Evolutionary conservation across 1,140 invertebrate species (phyloP).

Genomic region (Periplaneta americana): DNA sequence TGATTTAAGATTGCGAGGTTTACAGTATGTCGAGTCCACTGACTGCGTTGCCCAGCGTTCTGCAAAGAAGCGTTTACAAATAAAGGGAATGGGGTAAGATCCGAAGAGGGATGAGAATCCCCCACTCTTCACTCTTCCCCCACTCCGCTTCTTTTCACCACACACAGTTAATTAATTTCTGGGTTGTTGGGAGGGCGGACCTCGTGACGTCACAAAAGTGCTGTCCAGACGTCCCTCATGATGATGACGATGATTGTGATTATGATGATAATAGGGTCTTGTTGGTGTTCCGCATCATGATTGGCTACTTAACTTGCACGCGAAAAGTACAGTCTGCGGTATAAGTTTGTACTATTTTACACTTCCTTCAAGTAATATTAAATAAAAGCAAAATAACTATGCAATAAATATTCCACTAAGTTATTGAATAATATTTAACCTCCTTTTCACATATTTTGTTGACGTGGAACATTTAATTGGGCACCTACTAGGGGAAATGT

Average conservation of each 20-base stretch:
- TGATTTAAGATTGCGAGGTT: no score
- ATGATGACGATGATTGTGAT: neutral
- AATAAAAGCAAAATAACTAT: no score
- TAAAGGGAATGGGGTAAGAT: no score
- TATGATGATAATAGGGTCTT: neutral
- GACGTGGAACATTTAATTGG: no score
- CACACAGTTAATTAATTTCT: neutral
- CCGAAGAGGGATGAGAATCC: neutral
- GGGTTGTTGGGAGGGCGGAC: neutral
- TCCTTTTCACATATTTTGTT: no score
- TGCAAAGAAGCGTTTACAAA: neutral
- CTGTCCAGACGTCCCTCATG: neutral
- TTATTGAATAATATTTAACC: no score
- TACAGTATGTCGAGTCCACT: no score
- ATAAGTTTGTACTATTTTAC: neutral
- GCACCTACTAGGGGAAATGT: no score
- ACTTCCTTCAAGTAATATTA: no score
- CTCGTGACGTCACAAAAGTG: neutral
- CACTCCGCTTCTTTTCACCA: no score
- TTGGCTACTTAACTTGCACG: neutral
- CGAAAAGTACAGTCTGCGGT: neutral
- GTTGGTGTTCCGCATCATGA: neutral
- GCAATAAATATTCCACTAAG: no score
- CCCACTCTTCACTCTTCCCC: neutral
- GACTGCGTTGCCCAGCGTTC: no score